phyloP scores from a whole-genome alignment of 2,888 invertebrate genomes.

The Rosalia funebris region DNA sequence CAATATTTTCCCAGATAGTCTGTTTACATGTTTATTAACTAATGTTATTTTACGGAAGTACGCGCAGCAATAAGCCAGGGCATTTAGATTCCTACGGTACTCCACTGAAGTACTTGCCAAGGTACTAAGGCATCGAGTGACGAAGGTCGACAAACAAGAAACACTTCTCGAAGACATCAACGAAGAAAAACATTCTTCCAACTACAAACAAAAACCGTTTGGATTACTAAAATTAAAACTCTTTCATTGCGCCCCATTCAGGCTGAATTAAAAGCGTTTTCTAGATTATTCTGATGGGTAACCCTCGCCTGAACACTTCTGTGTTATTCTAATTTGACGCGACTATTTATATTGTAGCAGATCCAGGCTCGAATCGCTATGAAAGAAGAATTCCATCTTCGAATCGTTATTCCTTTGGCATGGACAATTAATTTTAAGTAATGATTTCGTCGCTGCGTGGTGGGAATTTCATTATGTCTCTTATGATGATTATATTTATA shows the following conservation, averaged over 20 bases:
- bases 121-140: slow-evolving; percentile 19
- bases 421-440: slow-evolving; percentile 4
- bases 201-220: slow-evolving; percentile 17
- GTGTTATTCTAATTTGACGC: slow-evolving; percentile 14
- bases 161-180: slow-evolving; percentile 12
- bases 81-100: slow-evolving; percentile 15
- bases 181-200: slow-evolving; percentile 15
- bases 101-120: slow-evolving; percentile 14
- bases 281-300: slow-evolving; percentile 15
- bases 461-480: neutral
- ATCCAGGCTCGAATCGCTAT: neutral
- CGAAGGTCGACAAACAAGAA: slow-evolving; percentile 21
- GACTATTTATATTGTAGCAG: slow-evolving; percentile 16
- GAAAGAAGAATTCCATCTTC: neutral
- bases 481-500: slow-evolving; percentile 3
- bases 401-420: slow-evolving; percentile 1
- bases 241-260: slow-evolving; percentile 17
- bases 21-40: slow-evolving; percentile 14
- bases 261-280: slow-evolving; percentile 19
- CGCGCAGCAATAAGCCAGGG: slow-evolving; percentile 10
- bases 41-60: slow-evolving; percentile 20
- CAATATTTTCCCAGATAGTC: neutral
- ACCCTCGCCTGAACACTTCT: slow-evolving; percentile 2
- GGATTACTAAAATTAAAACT: slow-evolving; percentile 11
- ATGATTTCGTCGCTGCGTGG: neutral